These are phyloP conservation scores for Trinectes maculatus DNA, from an alignment of 2,113 vertebrate species.

Conservation along the genomic window DNA sequence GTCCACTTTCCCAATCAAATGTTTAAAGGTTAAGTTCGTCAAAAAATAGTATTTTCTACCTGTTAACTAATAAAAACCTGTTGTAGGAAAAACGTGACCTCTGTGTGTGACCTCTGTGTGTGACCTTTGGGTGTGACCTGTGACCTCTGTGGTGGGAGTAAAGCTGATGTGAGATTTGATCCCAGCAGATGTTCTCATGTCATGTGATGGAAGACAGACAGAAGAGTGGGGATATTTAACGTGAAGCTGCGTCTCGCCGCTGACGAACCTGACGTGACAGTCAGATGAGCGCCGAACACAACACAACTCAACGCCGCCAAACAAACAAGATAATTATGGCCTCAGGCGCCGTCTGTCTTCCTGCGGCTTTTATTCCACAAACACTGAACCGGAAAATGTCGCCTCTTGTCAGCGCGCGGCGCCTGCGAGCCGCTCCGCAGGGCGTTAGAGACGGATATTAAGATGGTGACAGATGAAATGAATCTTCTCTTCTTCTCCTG, in stretches of 20 bases:
- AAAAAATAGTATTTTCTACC: no score
- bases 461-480: constrained; percentile 45
- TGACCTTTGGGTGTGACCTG: no score
- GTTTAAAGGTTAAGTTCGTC: neutral
- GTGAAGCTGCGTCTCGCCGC: constrained; percentile 48
- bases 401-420: constrained; percentile 45
- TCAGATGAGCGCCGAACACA: constrained; percentile 74
- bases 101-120: no score
- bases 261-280: constrained; percentile 77
- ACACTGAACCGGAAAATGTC: constrained; percentile 56
- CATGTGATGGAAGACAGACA: no score
- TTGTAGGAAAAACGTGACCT: no score
- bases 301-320: constrained; percentile 69
- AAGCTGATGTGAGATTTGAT: no score
- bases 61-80: no score
- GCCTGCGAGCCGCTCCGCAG: constrained; percentile 32
- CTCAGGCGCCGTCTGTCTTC: constrained; percentile 64
- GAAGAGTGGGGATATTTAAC: constrained; percentile 43
- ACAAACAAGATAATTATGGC: constrained; percentile 81
- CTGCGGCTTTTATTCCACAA: constrained; percentile 54
- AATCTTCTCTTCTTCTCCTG: constrained; percentile 27
- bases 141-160: no score
- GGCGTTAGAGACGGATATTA: constrained; percentile 44
- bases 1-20: neutral
- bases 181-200: no score